phyloP scores from a whole-genome alignment of 2,888 invertebrate species.

The Blastobasis adustella region DNA sequence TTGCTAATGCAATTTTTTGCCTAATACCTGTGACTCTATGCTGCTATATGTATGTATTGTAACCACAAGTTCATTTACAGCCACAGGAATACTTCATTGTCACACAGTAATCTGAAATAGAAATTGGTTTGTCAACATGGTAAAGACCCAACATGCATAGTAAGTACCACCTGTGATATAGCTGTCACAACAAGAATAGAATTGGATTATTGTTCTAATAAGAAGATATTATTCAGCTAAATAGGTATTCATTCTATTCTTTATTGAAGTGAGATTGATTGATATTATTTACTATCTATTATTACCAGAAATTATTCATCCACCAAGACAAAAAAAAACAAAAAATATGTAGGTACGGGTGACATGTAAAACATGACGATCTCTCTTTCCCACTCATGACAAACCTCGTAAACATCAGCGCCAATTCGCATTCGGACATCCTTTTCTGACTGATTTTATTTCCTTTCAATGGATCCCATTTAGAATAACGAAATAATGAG shows the following conservation, averaged over 20 bases:
- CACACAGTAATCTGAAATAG: slow-evolving; percentile 59
- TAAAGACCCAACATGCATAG: neutral
- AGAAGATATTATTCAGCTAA: neutral
- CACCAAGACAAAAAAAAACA: neutral
- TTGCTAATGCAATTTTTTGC: slow-evolving; percentile 48
- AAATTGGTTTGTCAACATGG: slow-evolving; percentile 15
- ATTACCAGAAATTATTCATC: neutral
- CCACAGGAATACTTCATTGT: slow-evolving; percentile 58
- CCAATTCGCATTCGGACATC: slow-evolving; percentile 19
- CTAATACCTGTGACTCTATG: slow-evolving; percentile 36
- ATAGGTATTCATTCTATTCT: neutral
- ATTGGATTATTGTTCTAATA: neutral
- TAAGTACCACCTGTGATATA: neutral
- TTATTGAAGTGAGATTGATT: neutral
- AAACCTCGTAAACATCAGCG: slow-evolving; percentile 20
- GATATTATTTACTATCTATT: neutral
- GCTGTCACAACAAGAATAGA: neutral
- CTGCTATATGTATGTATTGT: slow-evolving; percentile 34
- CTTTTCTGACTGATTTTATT: slow-evolving; percentile 8
- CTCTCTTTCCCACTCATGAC: slow-evolving; percentile 21
- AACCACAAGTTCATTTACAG: slow-evolving; percentile 52
- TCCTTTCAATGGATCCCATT: slow-evolving; percentile 4
- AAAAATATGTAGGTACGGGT: slow-evolving; percentile 9
- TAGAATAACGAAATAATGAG: slow-evolving; percentile 3
- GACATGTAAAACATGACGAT: slow-evolving; percentile 19